These are phyloP conservation scores for Zalophus californianus DNA, from an alignment of 2,797 vertebrate species.

Conservation along the genomic window DNA sequence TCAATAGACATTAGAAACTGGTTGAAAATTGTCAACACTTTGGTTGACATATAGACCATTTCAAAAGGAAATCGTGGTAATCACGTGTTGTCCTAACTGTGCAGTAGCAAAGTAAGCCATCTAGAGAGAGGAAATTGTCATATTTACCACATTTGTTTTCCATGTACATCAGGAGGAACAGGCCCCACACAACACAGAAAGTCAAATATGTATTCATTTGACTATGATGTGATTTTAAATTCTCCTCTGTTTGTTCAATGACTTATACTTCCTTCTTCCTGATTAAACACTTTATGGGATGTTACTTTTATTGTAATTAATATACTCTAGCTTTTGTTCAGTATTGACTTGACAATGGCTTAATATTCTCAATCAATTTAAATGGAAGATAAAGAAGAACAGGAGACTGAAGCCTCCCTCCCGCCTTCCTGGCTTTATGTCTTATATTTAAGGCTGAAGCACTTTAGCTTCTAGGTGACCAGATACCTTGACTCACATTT, in stretches of 20 bases:
- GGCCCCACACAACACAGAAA: not conserved
- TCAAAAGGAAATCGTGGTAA: not conserved
- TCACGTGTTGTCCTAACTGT: not conserved
- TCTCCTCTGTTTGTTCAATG: not conserved
- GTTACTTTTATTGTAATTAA: conserved; percentile 43
- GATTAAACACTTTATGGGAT: conserved; percentile 2
- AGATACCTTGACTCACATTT: not conserved
- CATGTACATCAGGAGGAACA: not conserved
- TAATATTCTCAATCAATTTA: conserved; percentile 32
- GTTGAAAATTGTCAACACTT: not conserved
- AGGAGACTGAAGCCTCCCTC: not conserved
- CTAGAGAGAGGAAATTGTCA: not conserved
- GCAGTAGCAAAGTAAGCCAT: not conserved
- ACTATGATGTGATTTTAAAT: conserved; percentile 38
- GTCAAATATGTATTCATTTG: conserved; percentile 54
- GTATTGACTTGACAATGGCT: not conserved
- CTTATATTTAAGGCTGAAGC: not conserved
- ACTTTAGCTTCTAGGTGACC: not conserved
- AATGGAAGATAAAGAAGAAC: not conserved
- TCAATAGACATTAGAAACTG: not conserved
- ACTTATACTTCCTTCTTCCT: not conserved
- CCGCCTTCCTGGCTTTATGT: not conserved
- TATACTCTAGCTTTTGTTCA: conserved; percentile 11
- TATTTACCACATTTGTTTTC: not conserved
- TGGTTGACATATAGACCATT: not conserved